Percentiles rank a stretch among this genome's conserved stretches.
These are phyloP conservation scores for Anthrax anthrax DNA, from an alignment of 2,888 invertebrate species.

Conservation along the genomic window DNA sequence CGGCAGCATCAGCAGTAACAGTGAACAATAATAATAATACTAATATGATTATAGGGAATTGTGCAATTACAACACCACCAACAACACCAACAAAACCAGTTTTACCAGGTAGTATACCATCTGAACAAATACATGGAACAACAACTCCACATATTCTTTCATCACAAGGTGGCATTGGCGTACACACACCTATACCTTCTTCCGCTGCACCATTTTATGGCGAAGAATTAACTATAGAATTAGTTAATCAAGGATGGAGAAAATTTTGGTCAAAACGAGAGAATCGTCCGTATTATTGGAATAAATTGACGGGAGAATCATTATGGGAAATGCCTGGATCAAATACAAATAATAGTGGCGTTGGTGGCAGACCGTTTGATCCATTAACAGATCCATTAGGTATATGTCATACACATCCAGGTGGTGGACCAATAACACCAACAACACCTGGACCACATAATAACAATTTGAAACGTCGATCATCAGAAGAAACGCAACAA, in stretches of 20 bases:
- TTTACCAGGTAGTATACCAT: conserved; percentile 14
- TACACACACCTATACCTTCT: no score
- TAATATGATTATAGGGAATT: not conserved
- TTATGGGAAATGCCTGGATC: conserved; percentile 89
- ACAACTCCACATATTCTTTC: no score
- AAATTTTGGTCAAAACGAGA: conserved; percentile 95
- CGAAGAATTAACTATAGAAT: conserved; percentile 31
- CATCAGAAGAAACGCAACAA: conserved; percentile 32
- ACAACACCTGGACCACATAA: conserved; percentile 14
- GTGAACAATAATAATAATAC: conserved; percentile 12
- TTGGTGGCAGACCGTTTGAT: conserved; percentile 71
- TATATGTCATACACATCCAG: conserved; percentile 40
- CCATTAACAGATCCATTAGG: conserved; percentile 85
- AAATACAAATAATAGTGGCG: conserved; percentile 36
- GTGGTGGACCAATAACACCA: conserved; percentile 28
- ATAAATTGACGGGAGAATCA: conserved; percentile 89
- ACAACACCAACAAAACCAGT: conserved; percentile 29
- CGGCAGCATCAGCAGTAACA: no score
- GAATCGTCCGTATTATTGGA: conserved; percentile 92
- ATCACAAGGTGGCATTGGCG: conserved; percentile 31
- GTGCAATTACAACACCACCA: conserved; percentile 18
- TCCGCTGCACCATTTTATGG: conserved; percentile 24
- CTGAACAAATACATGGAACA: no score
- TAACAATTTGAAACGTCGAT: conserved; percentile 24
- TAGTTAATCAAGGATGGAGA: conserved; percentile 80